These are phyloP conservation scores for Zootoca vivipara DNA, from an alignment of 2,113 vertebrate genomes.

Conservation along the genomic window DNA sequence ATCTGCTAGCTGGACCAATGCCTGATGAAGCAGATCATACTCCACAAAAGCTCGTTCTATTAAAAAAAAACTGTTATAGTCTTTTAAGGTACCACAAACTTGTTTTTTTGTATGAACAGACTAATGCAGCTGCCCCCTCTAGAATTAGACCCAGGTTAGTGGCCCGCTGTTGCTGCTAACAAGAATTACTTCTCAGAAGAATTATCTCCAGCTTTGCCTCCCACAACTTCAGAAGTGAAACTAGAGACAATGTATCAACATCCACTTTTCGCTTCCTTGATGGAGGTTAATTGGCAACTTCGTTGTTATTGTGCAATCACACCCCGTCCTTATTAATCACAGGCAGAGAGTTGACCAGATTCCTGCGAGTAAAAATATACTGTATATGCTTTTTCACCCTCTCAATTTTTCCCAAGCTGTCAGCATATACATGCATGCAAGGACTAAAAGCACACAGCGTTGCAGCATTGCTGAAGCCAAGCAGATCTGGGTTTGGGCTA, in stretches of 20 bases:
- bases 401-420: background rate
- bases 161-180: background rate
- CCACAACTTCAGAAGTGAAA: background rate
- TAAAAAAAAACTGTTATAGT: no score
- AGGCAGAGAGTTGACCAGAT: slow-evolving; percentile 41
- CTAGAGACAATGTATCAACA: slow-evolving; percentile 23
- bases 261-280: slow-evolving; percentile 46
- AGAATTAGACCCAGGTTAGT: no score
- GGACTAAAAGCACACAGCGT: no score
- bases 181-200: background rate
- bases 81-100: no score
- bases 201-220: slow-evolving; percentile 13
- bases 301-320: slow-evolving; percentile 37
- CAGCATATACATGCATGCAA: no score
- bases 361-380: slow-evolving; percentile 18
- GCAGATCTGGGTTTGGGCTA: no score
- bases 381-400: slow-evolving; percentile 55
- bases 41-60: no score
- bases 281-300: slow-evolving; percentile 50
- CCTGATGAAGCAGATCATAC: no score
- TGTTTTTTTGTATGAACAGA: no score
- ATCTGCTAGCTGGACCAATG: no score
- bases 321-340: slow-evolving; percentile 51
- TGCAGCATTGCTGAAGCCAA: no score
- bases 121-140: no score